Conservation (phyloP, 2,113 vertebrate species). For the Nematolebias whitei region DNA sequence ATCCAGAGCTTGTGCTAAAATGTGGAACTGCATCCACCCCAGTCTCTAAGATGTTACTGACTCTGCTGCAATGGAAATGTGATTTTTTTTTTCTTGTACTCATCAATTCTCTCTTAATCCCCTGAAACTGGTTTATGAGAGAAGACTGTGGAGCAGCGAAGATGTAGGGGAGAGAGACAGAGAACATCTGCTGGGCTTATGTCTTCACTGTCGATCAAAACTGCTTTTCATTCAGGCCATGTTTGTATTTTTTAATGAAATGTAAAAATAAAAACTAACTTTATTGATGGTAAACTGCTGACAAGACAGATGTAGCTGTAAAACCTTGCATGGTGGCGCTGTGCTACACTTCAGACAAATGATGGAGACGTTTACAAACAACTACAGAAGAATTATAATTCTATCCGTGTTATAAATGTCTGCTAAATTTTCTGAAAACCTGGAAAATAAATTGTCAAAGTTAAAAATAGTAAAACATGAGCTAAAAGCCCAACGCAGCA, state of each 20-base stretch:
- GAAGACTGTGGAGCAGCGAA: slow-evolving; percentile 30
- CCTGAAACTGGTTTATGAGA: slow-evolving; percentile 47
- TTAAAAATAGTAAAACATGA: too few relatives aligned
- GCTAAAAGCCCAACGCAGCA: too few relatives aligned
- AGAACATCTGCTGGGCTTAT: slow-evolving; percentile 8
- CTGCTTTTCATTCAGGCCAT: slow-evolving; percentile 14
- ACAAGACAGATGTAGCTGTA: not conserved
- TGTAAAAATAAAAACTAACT: not conserved
- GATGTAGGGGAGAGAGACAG: slow-evolving; percentile 8
- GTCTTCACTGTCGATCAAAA: slow-evolving; percentile 21
- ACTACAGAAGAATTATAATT: too few relatives aligned
- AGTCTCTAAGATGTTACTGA: slow-evolving; percentile 24
- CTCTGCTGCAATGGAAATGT: slow-evolving; percentile 9
- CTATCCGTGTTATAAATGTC: too few relatives aligned
- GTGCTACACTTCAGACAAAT: slow-evolving; percentile 6
- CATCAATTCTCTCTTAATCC: slow-evolving; percentile 50
- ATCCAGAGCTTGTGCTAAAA: slow-evolving; percentile 32
- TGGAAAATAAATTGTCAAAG: too few relatives aligned
- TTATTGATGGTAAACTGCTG: not conserved
- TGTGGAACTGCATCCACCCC: slow-evolving; percentile 13
- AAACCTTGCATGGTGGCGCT: too few relatives aligned
- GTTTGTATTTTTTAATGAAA: slow-evolving; percentile 8
- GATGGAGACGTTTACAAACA: not conserved
- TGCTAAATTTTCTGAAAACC: too few relatives aligned
- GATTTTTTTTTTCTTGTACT: slow-evolving; percentile 37